phyloP scores from a whole-genome alignment of 2,888 invertebrate genomes.

The Ormia ochracea region DNA sequence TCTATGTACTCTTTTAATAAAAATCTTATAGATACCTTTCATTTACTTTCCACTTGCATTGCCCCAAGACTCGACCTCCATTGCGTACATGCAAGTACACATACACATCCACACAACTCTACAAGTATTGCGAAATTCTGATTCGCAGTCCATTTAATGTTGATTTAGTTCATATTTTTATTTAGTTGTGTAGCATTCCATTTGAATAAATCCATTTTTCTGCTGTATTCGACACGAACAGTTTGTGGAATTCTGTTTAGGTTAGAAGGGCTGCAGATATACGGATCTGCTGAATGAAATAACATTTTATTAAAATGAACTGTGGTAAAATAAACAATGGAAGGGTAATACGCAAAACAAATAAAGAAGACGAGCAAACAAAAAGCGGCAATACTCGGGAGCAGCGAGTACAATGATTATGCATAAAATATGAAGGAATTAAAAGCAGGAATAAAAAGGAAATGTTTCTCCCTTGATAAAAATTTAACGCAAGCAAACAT shows the following conservation, averaged over 20 bases:
- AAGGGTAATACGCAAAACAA: slow-evolving; percentile 25
- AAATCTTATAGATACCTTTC: slow-evolving; percentile 8
- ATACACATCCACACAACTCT: too few species aligned
- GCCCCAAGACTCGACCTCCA: slow-evolving; percentile 24
- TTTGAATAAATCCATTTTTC: slow-evolving; percentile 26
- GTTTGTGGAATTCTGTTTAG: slow-evolving; percentile 55
- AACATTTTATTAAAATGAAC: slow-evolving; percentile 33
- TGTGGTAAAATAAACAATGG: slow-evolving; percentile 1
- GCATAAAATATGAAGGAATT: slow-evolving; percentile 21
- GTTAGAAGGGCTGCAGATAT: slow-evolving; percentile 25
- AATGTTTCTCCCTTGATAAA: neutral
- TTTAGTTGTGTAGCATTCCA: slow-evolving; percentile 41
- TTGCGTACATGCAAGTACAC: neutral
- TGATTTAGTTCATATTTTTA: slow-evolving; percentile 49
- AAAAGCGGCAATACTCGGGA: neutral
- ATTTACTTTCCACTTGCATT: slow-evolving; percentile 28
- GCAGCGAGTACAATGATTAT: neutral
- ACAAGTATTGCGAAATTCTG: slow-evolving; percentile 35
- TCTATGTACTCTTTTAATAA: neutral
- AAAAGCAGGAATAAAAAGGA: neutral
- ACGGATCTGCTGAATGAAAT: neutral
- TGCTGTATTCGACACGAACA: slow-evolving; percentile 24
- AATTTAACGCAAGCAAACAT: neutral
- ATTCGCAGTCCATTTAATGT: slow-evolving; percentile 1
- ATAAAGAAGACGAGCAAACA: neutral